Base-by-base conservation (phyloP, 2,113 vertebrate genomes). In the Equus przewalskii region DNA sequence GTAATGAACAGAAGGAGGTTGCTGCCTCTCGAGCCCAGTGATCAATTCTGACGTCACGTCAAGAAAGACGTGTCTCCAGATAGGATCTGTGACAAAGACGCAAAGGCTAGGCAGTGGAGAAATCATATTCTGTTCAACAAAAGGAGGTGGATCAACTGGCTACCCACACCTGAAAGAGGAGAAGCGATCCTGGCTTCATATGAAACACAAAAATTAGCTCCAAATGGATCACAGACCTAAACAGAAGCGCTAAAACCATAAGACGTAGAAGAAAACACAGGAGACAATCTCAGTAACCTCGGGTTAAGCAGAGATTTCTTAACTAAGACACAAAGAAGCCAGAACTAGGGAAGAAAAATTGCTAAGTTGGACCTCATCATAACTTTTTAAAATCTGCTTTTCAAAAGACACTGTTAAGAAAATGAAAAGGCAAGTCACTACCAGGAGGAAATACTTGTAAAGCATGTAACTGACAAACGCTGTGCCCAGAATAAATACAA, bases 141-240 rank as follows among this genome's bases (percentile, higher is more conserved):
- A 76, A 0, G n/a, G 58, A 21, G 19, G 0, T 4, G 19, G 70
- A 67, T 19, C 28, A 10, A 6, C 1, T 1, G 9, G 19, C 22
- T 6, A 5, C 3, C 70, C 46, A 5, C 5, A 1, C 0, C 3
- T 11, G 26, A 7, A 2, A 24, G 26, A 3, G 19, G 13, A 6
- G 13, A 4, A 36, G 19, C 18, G 33, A 22, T 3, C n/a, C 22
- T 18, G 0, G 36, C 46, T 26, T n/a, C 60, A 4, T 0, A 3
- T 18, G 19, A 56, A 24, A n/a, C 62, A n/a, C 62, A 26, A n/a
- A 60, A 22, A 6, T 7, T 10, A 60, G 14, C 28, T 11, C 28
- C 46, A 12, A 86, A 30, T 6, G 16, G 26, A 41, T 10, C 73
- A 15, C 83, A 22, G 73, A 36, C 30, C 67, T 19, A 13, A 24